phyloP scores from a whole-genome alignment of 2,113 vertebrate genomes.

The Apodemus speciosus region DNA sequence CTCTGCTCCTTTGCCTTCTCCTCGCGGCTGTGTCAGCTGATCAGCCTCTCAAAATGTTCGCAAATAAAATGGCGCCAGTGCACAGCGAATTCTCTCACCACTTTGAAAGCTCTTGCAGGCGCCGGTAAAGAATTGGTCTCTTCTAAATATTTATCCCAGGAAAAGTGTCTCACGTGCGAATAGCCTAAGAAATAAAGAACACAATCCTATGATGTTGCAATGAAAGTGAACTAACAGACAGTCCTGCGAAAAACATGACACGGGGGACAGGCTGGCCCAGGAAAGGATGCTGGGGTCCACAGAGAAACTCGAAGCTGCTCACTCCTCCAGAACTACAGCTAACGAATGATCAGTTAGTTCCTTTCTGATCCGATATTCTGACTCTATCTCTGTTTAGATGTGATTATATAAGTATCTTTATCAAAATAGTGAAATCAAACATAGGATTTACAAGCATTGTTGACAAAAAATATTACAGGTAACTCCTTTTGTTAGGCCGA shows the following conservation, averaged over 20 bases:
- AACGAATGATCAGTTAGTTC: not conserved
- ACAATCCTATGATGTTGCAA: slow-evolving; percentile 52
- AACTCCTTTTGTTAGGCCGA: not conserved
- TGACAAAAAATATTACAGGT: not conserved
- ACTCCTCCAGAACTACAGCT: not conserved
- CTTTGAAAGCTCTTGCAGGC: slow-evolving; percentile 93
- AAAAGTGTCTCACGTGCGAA: slow-evolving; percentile 88
- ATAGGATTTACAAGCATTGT: not conserved
- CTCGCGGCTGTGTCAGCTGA: not conserved
- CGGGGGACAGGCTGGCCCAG: not conserved
- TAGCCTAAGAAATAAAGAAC: slow-evolving; percentile 84
- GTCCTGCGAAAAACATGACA: not conserved
- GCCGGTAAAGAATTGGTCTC: slow-evolving; percentile 91
- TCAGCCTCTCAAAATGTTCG: not conserved
- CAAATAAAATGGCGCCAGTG: not conserved
- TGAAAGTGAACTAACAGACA: not conserved
- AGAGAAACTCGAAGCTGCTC: not conserved
- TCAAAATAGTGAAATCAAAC: not conserved
- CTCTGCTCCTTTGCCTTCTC: not conserved
- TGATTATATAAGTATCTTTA: not conserved
- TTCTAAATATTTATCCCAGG: slow-evolving; percentile 92
- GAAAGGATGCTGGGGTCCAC: not conserved
- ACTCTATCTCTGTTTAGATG: not conserved
- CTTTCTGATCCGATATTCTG: not conserved
- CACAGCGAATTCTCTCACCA: slow-evolving; percentile 81